Evolutionary conservation across 2,888 invertebrate genomes (phyloP), one percentile per base, ranked within the genome.

Genomic region (Acanthoscelides obtectus): DNA sequence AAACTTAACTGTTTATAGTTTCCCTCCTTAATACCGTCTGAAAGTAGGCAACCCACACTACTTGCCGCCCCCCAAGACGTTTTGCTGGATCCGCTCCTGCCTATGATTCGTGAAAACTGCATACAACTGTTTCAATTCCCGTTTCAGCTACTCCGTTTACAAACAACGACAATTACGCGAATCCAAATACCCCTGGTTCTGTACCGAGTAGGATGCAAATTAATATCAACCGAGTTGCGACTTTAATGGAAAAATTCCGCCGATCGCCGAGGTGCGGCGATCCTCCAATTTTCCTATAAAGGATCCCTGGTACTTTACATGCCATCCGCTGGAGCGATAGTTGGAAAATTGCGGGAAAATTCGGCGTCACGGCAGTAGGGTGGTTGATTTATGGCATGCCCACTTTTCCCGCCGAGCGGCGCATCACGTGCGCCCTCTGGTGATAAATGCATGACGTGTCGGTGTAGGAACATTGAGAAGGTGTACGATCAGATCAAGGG

Each of bases 401-500:
- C 78, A 78, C 78, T 78, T 79, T 79, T 45, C 77, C 69, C 73
- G 76, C 73, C 76, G 74, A 20, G 20, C 78, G 75, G 73, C 76
- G 74, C 74, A 73, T 78, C 75, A 75, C 75, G 75, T 76, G 74
- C 75, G 72, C 75, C 71, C 27, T 67, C 69, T 69, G 72, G 75
- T 80, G 80, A 79, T 79, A 79, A 79, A 80, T 80, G 79, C 77
- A 75, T 75, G 74, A 75, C 78, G 79, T 79, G 77, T 80, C 79
- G 78, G 71, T 27, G 27, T 70, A 68, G 75, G 72, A 75, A 76
- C 77, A 78, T 78, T 78, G 76, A 75, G 76, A 76, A 75, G 76
- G 79, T 76, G 12, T 17, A 45, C 45, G 45, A 45, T 6, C 5
- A 45, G 17, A 4, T 45, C 45, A 45, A 45, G 1, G 17, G 17